A percentile compares a stretch with the other conserved stretches of the same genome.
Evolutionary conservation across 1,140 invertebrate species (phyloP).

Genomic region (Semibalanus balanoides): DNA sequence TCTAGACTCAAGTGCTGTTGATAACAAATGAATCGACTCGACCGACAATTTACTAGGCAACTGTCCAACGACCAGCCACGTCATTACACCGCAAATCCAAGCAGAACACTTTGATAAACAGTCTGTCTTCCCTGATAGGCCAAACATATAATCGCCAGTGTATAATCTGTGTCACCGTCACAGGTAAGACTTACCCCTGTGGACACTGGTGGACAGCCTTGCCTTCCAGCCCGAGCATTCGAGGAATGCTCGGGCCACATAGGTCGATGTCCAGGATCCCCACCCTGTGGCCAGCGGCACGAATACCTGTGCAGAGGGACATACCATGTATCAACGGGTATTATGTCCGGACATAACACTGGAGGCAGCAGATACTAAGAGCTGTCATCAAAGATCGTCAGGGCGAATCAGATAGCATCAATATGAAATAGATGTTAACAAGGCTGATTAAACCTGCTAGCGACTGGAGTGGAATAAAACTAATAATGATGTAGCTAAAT

Average conservation of each 20-base stretch:
- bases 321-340: too few species aligned
- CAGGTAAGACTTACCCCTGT: slow-evolving; percentile 53
- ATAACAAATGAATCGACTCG: too few species aligned
- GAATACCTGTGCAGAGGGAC: slow-evolving; percentile 8
- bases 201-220: slow-evolving; percentile 64
- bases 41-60: too few species aligned
- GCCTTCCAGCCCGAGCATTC: slow-evolving; percentile 62
- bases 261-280: slow-evolving; percentile 88
- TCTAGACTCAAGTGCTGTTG: too few species aligned
- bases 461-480: slow-evolving; percentile 1
- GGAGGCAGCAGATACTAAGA: too few species aligned
- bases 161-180: too few species aligned
- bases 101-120: too few species aligned
- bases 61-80: too few species aligned
- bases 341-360: too few species aligned
- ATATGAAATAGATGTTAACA: background rate
- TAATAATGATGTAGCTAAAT: background rate
- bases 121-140: too few species aligned
- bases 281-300: slow-evolving; percentile 43
- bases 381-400: background rate
- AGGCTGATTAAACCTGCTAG: background rate
- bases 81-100: too few species aligned
- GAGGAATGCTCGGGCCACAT: slow-evolving; percentile 84
- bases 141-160: too few species aligned
- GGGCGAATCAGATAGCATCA: slow-evolving; percentile 1